Conservation (phyloP, 2,888 invertebrate species). For the Prenolepis imparis region DNA sequence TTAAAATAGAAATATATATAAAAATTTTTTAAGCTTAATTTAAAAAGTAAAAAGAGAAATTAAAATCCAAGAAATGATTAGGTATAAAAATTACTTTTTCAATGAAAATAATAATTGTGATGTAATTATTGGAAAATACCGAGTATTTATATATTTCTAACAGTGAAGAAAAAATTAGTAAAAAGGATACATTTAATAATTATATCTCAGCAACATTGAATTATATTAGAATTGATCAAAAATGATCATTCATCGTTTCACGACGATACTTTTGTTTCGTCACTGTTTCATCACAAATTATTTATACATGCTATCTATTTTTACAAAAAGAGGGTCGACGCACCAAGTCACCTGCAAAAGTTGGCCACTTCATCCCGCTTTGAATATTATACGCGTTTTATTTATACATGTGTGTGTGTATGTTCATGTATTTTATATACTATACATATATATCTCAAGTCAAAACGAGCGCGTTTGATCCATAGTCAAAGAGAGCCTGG, state of each 20-base stretch:
- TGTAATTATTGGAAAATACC: background rate
- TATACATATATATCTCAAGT: slow-evolving; percentile 40
- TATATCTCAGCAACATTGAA: background rate
- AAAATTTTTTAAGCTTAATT: background rate
- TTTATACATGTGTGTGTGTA: too few relatives aligned
- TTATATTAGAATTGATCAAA: too few relatives aligned
- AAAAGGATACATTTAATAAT: background rate
- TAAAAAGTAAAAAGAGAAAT: background rate
- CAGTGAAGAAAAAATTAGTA: background rate
- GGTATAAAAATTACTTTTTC: background rate
- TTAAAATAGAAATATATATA: background rate
- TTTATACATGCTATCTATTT: slow-evolving; percentile 44
- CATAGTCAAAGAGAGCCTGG: slow-evolving; percentile 51
- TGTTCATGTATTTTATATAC: slow-evolving; percentile 39
- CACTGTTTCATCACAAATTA: background rate
- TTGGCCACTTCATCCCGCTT: slow-evolving; percentile 26
- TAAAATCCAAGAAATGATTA: background rate
- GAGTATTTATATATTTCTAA: background rate
- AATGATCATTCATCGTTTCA: too few relatives aligned
- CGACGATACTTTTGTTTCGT: background rate
- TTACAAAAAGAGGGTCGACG: slow-evolving; percentile 10
- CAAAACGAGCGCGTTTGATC: slow-evolving; percentile 43
- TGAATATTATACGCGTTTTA: slow-evolving; percentile 49
- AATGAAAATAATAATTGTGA: background rate
- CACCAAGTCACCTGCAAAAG: slow-evolving; percentile 11